A percentile compares a stretch with the other conserved stretches of the same genome.
phyloP scores from a whole-genome alignment of 2,113 vertebrate genomes.

The Microtus pennsylvanicus region DNA sequence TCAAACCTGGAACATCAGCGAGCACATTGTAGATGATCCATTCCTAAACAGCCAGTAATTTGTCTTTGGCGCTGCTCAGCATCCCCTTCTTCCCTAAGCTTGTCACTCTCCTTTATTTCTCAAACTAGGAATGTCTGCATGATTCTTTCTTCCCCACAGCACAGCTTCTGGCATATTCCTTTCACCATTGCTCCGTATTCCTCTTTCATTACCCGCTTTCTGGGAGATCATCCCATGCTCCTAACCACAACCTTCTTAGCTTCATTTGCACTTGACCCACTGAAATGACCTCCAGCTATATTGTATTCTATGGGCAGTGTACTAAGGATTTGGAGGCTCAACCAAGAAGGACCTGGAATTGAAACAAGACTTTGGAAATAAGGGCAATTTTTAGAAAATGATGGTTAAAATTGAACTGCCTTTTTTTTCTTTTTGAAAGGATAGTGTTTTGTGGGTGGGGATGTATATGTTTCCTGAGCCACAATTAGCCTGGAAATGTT shows the following conservation, averaged over 20 bases:
- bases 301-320: background rate
- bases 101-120: background rate
- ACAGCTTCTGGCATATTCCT: background rate
- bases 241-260: background rate
- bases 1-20: background rate
- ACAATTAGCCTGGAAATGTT: background rate
- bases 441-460: background rate
- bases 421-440: background rate
- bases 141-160: background rate
- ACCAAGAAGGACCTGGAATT: background rate
- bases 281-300: background rate
- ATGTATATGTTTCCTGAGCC: background rate
- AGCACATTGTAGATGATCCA: background rate
- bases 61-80: background rate
- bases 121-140: background rate
- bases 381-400: background rate
- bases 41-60: background rate
- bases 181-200: background rate
- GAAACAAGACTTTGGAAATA: background rate
- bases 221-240: background rate
- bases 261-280: background rate
- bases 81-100: background rate
- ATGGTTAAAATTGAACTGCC: constrained; percentile 9
- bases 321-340: background rate
- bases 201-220: background rate